These are phyloP conservation scores for Gobionotothen gibberifrons DNA, from an alignment of 2,797 vertebrate species.

Conservation along the genomic window DNA sequence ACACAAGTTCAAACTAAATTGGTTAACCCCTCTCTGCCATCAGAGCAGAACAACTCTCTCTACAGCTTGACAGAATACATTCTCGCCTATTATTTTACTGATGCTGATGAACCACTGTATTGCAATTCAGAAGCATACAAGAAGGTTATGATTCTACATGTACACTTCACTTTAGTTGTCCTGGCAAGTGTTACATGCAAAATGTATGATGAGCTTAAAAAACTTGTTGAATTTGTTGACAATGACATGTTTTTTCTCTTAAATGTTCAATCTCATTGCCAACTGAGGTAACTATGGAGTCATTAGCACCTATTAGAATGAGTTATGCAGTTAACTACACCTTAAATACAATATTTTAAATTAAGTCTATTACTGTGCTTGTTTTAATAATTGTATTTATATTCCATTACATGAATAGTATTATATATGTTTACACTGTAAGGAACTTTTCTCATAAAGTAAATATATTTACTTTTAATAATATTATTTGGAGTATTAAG, in stretches of 20 bases:
- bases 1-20: conserved; percentile 37
- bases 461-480: neutral
- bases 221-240: neutral
- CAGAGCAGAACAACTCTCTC: conserved; percentile 53
- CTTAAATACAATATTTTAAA: neutral
- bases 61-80: conserved; percentile 38
- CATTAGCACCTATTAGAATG: neutral
- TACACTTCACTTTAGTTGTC: neutral
- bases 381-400: neutral
- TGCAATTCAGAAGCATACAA: neutral
- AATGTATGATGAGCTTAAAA: neutral
- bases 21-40: conserved; percentile 7
- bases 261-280: neutral
- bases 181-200: neutral
- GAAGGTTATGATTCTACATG: neutral
- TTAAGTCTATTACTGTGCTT: neutral
- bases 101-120: conserved; percentile 6
- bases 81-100: conserved; percentile 33
- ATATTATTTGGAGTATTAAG: neutral
- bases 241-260: neutral
- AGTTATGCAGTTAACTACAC: neutral
- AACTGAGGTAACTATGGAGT: neutral
- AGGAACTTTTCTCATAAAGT: neutral
- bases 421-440: neutral
- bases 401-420: neutral